Percentiles rank a stretch among this genome's conserved stretches.
Conservation (phyloP, 2,888 invertebrate species). For the Amblyjoppa proteus region DNA sequence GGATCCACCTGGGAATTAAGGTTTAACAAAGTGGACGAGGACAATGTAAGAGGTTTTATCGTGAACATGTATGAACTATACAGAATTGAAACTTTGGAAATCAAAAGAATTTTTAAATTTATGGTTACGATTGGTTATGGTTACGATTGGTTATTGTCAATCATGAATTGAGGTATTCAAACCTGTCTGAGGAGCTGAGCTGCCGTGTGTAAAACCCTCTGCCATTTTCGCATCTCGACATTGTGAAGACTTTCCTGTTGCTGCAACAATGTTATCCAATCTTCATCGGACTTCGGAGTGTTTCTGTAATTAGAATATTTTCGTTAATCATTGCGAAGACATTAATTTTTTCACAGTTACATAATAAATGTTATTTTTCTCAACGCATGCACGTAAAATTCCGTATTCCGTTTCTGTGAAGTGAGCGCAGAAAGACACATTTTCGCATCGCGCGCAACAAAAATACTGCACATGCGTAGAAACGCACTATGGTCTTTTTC, state of each 20-base stretch:
- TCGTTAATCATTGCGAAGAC: neutral
- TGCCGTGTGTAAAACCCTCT: conserved; percentile 90
- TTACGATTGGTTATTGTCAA: neutral
- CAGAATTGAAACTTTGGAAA: neutral
- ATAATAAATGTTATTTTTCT: neutral
- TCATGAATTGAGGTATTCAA: conserved; percentile 73
- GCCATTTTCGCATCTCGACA: conserved; percentile 93
- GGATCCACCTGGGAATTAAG: neutral
- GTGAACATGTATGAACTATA: neutral
- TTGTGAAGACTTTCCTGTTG: conserved; percentile 93
- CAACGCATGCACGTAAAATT: too few relatives aligned
- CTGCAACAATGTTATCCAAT: conserved; percentile 93
- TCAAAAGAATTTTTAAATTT: neutral
- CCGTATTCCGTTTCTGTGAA: too few relatives aligned
- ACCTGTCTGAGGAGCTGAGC: conserved; percentile 91
- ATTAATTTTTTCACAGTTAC: neutral
- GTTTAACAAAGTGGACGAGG: neutral
- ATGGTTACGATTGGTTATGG: neutral
- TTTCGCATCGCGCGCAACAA: too few relatives aligned
- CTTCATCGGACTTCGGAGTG: conserved; percentile 91
- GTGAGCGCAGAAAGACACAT: too few relatives aligned
- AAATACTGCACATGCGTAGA: too few relatives aligned
- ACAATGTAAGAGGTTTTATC: neutral
- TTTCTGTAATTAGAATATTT: conserved; percentile 85
- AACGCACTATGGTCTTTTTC: too few relatives aligned